Evolutionary conservation across 2,888 invertebrate genomes (phyloP).

Genomic region (Pristionchus fissidentatus): DNA sequence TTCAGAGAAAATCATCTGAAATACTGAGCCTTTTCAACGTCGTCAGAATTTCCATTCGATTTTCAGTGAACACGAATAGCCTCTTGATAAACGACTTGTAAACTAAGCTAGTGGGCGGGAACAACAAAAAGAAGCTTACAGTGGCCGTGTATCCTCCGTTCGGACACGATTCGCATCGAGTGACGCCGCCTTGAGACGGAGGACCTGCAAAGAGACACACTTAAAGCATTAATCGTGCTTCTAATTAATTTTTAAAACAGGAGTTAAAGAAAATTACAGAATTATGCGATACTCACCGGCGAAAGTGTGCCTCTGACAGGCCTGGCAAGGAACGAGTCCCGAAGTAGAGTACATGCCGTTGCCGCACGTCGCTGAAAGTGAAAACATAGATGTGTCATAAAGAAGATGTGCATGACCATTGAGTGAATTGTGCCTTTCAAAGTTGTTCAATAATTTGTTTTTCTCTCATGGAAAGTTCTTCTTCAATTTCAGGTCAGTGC

Average conservation of each 20-base stretch:
- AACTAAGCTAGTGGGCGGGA: no score
- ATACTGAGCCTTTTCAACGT: no score
- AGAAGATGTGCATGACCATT: neutral
- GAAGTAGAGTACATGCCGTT: slow-evolving; percentile 95
- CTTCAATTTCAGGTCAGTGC: no score
- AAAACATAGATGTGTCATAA: neutral
- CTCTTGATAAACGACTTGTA: no score
- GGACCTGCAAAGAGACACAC: slow-evolving; percentile 46
- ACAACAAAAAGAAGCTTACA: neutral
- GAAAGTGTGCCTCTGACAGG: slow-evolving; percentile 93
- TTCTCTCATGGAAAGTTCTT: no score
- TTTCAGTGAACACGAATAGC: no score
- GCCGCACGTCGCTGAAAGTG: slow-evolving; percentile 85
- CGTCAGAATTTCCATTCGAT: no score
- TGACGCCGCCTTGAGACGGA: slow-evolving; percentile 65
- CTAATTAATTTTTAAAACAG: neutral
- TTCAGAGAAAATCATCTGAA: neutral
- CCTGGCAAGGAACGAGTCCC: slow-evolving; percentile 92
- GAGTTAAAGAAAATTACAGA: neutral
- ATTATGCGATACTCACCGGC: slow-evolving; percentile 65
- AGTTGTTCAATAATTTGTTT: no score
- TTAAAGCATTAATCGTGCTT: neutral
- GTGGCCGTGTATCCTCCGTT: slow-evolving; percentile 77
- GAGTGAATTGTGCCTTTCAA: no score
- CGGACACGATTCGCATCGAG: slow-evolving; percentile 86